A percentile compares a stretch with the other conserved stretches of the same genome.
Conservation (phyloP, 2,113 vertebrate genomes). For the Brienomyrus longianalis region DNA sequence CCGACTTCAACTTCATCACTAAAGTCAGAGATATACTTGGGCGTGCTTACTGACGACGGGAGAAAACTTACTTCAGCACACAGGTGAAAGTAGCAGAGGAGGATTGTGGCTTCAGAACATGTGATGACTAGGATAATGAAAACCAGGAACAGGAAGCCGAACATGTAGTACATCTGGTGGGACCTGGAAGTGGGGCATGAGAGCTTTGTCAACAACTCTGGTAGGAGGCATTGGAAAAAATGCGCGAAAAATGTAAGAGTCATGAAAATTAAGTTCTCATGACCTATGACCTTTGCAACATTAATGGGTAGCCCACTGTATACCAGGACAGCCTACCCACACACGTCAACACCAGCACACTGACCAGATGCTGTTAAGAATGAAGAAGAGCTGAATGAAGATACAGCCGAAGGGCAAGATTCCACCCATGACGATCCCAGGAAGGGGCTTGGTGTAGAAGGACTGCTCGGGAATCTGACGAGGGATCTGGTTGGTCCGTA, state of each 20-base stretch:
- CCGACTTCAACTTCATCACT: neutral
- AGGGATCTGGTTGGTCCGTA: constrained; percentile 92
- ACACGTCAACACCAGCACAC: constrained; percentile 21
- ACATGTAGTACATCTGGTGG: constrained; percentile 96
- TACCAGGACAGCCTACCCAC: neutral
- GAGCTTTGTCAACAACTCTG: neutral
- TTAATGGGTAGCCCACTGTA: too few relatives aligned
- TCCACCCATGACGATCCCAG: constrained; percentile 90
- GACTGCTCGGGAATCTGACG: constrained; percentile 92
- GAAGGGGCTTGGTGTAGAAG: constrained; percentile 84
- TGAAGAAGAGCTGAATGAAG: constrained; percentile 95
- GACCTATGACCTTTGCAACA: neutral
- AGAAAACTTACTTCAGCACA: constrained; percentile 78
- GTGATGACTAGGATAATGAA: constrained; percentile 82
- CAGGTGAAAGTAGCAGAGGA: constrained; percentile 81
- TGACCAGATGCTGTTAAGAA: constrained; percentile 93
- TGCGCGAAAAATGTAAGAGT: neutral
- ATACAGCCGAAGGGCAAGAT: constrained; percentile 93
- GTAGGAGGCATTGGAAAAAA: neutral
- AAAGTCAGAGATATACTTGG: neutral
- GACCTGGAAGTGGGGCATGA: constrained; percentile 60
- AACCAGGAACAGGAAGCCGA: constrained; percentile 88
- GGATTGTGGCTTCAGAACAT: constrained; percentile 79
- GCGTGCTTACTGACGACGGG: too few relatives aligned
- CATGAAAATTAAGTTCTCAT: neutral